A percentile compares a stretch with the other conserved stretches of the same genome.
Evolutionary conservation across 1,140 invertebrate species (phyloP).

Genomic region (Drosophila lowei): DNA sequence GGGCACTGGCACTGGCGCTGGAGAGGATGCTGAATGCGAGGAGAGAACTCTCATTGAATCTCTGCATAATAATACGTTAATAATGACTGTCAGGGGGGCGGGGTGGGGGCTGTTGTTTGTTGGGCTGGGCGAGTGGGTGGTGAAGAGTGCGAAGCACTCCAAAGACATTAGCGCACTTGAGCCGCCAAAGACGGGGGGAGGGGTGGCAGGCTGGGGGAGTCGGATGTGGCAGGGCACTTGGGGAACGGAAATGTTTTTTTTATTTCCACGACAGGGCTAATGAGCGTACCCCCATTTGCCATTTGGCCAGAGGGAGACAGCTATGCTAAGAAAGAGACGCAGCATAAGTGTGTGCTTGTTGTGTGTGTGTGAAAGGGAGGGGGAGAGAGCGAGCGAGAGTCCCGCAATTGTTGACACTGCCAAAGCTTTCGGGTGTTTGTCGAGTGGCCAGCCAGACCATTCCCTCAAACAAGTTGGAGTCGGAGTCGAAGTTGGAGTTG

Average conservation of each 20-base stretch:
- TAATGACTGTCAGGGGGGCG: conserved; percentile 46
- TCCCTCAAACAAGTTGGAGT: too few species aligned
- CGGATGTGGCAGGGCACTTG: conserved; percentile 70
- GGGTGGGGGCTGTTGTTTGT: conserved; percentile 18
- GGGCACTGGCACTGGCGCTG: conserved; percentile 6
- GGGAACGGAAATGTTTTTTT: conserved; percentile 73
- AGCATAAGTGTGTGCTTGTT: too few species aligned
- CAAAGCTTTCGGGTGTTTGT: conserved; percentile 75
- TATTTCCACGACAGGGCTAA: conserved; percentile 33
- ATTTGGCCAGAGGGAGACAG: conserved; percentile 10
- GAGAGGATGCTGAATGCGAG: neutral
- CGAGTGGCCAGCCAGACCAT: conserved; percentile 35
- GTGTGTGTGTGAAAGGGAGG: too few species aligned
- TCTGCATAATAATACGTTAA: conserved; percentile 68
- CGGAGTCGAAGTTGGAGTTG: too few species aligned
- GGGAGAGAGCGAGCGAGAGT: neutral
- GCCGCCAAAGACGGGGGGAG: conserved; percentile 13
- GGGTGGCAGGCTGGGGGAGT: conserved; percentile 39
- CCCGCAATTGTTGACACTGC: conserved; percentile 36
- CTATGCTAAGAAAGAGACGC: neutral
- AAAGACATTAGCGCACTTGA: conserved; percentile 81
- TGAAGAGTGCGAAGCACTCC: conserved; percentile 78
- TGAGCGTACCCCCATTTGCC: conserved; percentile 33
- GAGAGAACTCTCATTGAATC: conserved; percentile 47
- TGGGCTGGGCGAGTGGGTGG: conserved; percentile 25